These are phyloP conservation scores for Daubentonia madagascariensis DNA, from an alignment of 2,113 vertebrate species.

Conservation along the genomic window DNA sequence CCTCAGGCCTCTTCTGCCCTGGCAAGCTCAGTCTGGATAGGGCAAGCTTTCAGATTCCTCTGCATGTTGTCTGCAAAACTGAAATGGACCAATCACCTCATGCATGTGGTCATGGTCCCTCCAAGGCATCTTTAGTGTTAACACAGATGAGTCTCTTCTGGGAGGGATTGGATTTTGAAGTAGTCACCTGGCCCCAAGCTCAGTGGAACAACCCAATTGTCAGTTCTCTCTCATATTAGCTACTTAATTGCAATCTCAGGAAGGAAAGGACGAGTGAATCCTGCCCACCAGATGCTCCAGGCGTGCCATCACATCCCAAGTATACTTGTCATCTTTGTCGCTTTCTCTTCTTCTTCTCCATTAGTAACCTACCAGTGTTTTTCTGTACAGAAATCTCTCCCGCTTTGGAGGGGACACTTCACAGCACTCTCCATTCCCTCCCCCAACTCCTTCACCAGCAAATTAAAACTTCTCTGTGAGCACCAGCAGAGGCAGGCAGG, in stretches of 20 bases:
- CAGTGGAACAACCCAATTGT: background rate
- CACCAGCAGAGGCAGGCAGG: background rate
- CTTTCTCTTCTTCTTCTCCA: background rate
- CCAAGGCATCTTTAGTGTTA: background rate
- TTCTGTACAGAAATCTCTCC: slow-evolving; percentile 7
- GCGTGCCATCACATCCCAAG: background rate
- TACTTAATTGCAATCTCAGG: background rate
- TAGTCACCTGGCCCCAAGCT: background rate
- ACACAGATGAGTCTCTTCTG: background rate
- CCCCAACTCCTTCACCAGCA: slow-evolving; percentile 5
- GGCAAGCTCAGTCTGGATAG: background rate
- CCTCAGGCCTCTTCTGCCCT: background rate
- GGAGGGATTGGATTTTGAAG: background rate
- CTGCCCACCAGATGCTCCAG: background rate
- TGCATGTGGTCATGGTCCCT: background rate
- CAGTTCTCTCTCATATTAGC: background rate
- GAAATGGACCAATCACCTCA: background rate
- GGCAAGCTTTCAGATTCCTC: background rate
- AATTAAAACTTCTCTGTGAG: slow-evolving; percentile 43
- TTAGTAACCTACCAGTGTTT: slow-evolving; percentile 21
- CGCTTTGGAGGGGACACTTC: slow-evolving; percentile 11
- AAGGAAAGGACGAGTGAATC: background rate
- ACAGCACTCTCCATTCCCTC: background rate
- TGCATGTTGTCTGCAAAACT: background rate
- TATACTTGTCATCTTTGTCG: background rate